These are phyloP conservation scores for Pinctada fucata DNA, from an alignment of 2,888 invertebrate species.

Conservation along the genomic window DNA sequence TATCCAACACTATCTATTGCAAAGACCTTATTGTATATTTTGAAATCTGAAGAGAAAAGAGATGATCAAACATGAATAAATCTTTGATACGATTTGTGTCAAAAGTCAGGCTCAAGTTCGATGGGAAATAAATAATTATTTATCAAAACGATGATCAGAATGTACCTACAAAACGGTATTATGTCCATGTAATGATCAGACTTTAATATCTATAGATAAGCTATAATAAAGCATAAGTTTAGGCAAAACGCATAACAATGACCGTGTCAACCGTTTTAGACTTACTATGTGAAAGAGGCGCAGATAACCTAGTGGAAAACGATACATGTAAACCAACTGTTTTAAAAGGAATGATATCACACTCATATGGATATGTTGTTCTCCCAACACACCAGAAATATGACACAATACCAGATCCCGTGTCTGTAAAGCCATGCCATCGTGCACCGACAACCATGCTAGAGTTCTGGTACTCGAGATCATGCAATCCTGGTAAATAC, in stretches of 20 bases:
- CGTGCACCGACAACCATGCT: conserved; percentile 22
- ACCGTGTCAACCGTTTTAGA: neutral
- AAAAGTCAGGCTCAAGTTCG: neutral
- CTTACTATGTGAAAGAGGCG: conserved; percentile 25
- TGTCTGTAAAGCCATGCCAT: conserved; percentile 47
- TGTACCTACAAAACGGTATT: too few relatives aligned
- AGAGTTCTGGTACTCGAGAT: conserved; percentile 31
- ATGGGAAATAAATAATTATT: too few relatives aligned
- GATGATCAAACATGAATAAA: conserved; percentile 33
- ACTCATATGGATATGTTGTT: neutral
- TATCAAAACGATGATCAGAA: too few relatives aligned
- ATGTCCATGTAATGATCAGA: too few relatives aligned
- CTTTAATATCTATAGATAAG: too few relatives aligned
- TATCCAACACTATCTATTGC: conserved; percentile 49
- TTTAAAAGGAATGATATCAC: too few relatives aligned
- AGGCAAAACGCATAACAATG: too few relatives aligned
- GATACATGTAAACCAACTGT: neutral
- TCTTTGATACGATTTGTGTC: neutral
- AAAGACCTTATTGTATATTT: conserved; percentile 43
- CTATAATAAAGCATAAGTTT: too few relatives aligned
- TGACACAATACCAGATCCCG: conserved; percentile 39
- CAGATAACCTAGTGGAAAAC: neutral
- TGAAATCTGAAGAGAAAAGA: too few relatives aligned
- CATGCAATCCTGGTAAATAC: conserved; percentile 16
- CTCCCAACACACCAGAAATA: conserved; percentile 45